phyloP scores from a whole-genome alignment of 1,140 invertebrate genomes.

The Apocrypta bakeri region DNA sequence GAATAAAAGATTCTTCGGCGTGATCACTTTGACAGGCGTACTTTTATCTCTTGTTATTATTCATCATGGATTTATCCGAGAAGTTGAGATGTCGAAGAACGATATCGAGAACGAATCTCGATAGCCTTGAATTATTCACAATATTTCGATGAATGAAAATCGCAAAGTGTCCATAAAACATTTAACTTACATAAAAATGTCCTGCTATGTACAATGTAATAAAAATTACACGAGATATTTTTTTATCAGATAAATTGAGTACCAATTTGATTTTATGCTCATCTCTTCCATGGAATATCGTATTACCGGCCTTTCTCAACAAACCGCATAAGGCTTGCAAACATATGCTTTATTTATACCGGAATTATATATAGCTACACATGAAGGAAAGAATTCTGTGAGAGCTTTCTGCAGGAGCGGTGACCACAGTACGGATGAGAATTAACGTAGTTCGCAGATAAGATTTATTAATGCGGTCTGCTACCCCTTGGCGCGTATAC shows the following conservation, averaged over 20 bases:
- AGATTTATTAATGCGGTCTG: conserved; percentile 25
- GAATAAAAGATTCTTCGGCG: no score
- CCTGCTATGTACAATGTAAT: no score
- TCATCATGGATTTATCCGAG: no score
- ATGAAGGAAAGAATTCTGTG: background rate
- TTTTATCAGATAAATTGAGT: background rate
- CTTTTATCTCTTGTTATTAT: no score
- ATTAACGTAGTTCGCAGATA: conserved; percentile 3
- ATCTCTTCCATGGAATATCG: background rate
- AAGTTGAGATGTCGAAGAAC: background rate
- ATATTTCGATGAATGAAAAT: background rate
- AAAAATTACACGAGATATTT: background rate
- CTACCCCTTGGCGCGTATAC: background rate
- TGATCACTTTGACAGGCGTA: no score
- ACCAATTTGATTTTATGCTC: background rate
- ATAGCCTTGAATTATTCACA: background rate
- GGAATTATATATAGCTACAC: no score
- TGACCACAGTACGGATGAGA: background rate
- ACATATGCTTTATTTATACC: conserved; percentile 9
- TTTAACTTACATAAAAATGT: no score
- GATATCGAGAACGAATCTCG: background rate
- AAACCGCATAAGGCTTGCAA: background rate
- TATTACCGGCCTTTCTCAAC: background rate
- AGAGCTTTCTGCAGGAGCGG: background rate
- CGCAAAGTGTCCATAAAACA: no score